Conservation (phyloP, 2,797 vertebrate genomes). For the Tadarida brasiliensis region DNA sequence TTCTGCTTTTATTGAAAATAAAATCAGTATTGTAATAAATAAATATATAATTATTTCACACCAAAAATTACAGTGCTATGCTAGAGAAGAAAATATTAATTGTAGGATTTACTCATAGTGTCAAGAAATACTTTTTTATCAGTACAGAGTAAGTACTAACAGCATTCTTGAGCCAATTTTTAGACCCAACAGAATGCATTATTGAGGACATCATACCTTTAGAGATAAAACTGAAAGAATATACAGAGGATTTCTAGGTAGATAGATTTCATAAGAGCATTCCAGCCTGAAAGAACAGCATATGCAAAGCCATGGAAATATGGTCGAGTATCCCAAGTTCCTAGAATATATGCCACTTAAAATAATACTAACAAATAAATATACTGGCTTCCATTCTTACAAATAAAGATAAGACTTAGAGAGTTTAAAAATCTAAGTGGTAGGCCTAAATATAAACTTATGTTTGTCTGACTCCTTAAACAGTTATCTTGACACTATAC, state of each 20-base stretch:
- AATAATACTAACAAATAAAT: background rate
- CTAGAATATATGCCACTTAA: background rate
- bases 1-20: conserved; percentile 96
- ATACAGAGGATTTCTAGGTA: background rate
- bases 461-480: background rate
- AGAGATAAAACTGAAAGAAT: background rate
- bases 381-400: background rate
- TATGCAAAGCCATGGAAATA: background rate
- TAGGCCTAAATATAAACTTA: background rate
- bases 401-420: background rate
- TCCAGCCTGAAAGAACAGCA: background rate
- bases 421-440: background rate
- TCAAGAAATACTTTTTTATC: conserved; percentile 87
- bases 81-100: conserved; percentile 89
- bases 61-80: conserved; percentile 87
- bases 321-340: background rate
- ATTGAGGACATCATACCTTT: background rate
- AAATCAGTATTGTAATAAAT: conserved; percentile 97
- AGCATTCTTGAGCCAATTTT: conserved; percentile 88
- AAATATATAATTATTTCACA: conserved; percentile 93
- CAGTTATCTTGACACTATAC: background rate
- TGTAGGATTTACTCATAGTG: conserved; percentile 88
- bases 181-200: conserved; percentile 81
- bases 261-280: background rate
- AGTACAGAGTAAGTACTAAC: conserved; percentile 95